Evolutionary conservation across 2,888 invertebrate genomes (phyloP).

Genomic region (Macaria notata): DNA sequence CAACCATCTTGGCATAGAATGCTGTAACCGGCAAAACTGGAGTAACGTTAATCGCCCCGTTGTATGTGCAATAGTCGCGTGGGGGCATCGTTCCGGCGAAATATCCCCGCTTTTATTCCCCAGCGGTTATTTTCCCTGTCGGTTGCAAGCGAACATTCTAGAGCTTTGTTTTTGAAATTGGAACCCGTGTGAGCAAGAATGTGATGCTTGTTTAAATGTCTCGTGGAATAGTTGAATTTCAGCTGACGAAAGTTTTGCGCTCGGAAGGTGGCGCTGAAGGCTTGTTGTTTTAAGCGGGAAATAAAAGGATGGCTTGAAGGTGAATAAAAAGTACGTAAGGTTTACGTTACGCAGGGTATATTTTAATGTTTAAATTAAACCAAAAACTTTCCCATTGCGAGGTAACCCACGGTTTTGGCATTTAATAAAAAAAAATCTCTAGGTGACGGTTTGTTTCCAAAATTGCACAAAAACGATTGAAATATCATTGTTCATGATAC

Average conservation of each 20-base stretch:
- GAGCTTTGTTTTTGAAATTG: constrained; percentile 57
- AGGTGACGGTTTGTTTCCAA: no score
- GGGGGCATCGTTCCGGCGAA: constrained; percentile 36
- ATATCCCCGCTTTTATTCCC: constrained; percentile 43
- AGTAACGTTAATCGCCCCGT: constrained; percentile 32
- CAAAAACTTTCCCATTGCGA: no score
- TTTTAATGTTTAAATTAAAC: no score
- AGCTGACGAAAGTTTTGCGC: constrained; percentile 9
- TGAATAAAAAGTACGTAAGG: no score
- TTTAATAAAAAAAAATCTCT: no score
- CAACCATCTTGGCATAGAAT: no score
- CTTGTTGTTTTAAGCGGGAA: background rate
- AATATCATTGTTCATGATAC: no score
- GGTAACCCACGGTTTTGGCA: no score
- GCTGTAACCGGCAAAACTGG: background rate
- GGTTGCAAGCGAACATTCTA: constrained; percentile 40
- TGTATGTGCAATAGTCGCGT: constrained; percentile 65
- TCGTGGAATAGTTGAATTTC: constrained; percentile 12
- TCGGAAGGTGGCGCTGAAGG: background rate
- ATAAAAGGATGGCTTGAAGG: no score
- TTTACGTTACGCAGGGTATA: no score
- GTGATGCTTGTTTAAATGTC: constrained; percentile 30
- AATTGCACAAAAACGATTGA: no score
- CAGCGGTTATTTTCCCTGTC: constrained; percentile 57
- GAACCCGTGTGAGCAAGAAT: constrained; percentile 39